Percentiles rank a stretch among this genome's conserved stretches.
phyloP scores from a whole-genome alignment of 1,140 invertebrate species.

The Ptiloglossa arizonensis region DNA sequence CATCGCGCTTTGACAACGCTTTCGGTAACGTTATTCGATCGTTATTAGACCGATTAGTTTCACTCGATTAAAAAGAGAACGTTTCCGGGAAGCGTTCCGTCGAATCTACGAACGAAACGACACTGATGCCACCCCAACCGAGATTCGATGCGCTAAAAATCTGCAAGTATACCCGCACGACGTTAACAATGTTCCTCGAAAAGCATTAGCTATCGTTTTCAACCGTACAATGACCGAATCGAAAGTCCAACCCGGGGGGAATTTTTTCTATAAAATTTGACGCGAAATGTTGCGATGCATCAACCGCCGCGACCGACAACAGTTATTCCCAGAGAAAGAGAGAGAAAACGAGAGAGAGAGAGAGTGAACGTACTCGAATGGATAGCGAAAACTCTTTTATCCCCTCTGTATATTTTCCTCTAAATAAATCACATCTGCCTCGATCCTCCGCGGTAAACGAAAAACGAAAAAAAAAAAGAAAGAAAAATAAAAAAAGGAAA shows the following conservation, averaged over 20 bases:
- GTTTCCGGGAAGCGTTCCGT: not conserved
- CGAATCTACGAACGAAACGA: not conserved
- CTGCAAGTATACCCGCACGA: no score
- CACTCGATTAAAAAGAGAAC: no score
- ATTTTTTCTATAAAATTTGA: constrained; percentile 19
- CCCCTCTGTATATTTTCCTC: not conserved
- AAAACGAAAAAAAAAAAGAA: not conserved
- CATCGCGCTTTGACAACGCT: not conserved
- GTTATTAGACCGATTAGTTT: no score
- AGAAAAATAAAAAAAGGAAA: not conserved
- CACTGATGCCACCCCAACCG: no score
- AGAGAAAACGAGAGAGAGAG: not conserved
- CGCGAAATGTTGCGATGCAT: not conserved
- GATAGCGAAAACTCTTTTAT: constrained; percentile 5
- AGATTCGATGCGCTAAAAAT: no score
- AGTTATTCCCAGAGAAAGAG: not conserved
- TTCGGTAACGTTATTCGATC: not conserved
- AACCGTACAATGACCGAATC: not conserved
- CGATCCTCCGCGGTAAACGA: constrained; percentile 1
- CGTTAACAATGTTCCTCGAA: no score
- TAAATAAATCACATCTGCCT: not conserved
- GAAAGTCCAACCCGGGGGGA: constrained; percentile 2
- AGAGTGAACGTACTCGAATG: not conserved
- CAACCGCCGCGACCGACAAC: not conserved
- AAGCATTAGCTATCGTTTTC: constrained; percentile 12